Conservation (phyloP, 30 jellyfish, hydroid and myxozoan genomes). For the Aurelia coerulea region DNA sequence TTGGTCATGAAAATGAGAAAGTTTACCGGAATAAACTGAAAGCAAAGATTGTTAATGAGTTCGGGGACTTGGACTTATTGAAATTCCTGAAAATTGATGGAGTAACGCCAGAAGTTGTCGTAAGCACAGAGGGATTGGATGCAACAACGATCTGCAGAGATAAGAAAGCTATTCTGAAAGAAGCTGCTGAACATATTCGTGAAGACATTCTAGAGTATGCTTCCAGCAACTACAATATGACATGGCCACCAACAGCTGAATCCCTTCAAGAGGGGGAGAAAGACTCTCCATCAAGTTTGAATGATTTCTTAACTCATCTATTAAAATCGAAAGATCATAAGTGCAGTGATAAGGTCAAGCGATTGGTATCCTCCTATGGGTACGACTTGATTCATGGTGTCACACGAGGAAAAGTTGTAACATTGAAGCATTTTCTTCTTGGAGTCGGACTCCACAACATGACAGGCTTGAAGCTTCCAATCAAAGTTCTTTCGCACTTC, state of each 20-base stretch:
- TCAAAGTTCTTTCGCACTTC: conserved; percentile 20
- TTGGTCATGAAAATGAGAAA: conserved; percentile 20
- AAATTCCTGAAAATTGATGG: conserved; percentile 22
- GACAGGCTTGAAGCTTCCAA: conserved; percentile 35
- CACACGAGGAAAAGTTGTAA: conserved; percentile 40
- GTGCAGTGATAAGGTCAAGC: conserved; percentile 6
- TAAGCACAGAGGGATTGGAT: background rate
- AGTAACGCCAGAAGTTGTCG: conserved; percentile 33
- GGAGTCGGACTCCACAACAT: conserved; percentile 62
- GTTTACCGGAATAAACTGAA: conserved; percentile 22
- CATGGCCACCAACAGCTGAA: conserved; percentile 47
- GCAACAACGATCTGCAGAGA: background rate
- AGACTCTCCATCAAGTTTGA: conserved; percentile 9
- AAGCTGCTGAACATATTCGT: conserved; percentile 49
- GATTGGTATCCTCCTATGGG: conserved; percentile 22
- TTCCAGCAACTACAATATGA: background rate
- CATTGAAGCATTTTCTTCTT: conserved; percentile 50
- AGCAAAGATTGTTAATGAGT: conserved; percentile 6
- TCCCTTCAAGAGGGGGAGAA: conserved; percentile 1
- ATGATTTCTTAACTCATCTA: background rate
- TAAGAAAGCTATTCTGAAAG: conserved; percentile 3
- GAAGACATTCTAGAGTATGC: conserved; percentile 28
- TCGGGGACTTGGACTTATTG: conserved; percentile 8
- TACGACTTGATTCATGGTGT: conserved; percentile 49
- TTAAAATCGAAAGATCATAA: conserved; percentile 5